Percentiles rank a stretch among this genome's conserved stretches.
These are phyloP conservation scores for Sebastes hubbsi DNA, from an alignment of 2,797 vertebrate genomes.

Conservation along the genomic window DNA sequence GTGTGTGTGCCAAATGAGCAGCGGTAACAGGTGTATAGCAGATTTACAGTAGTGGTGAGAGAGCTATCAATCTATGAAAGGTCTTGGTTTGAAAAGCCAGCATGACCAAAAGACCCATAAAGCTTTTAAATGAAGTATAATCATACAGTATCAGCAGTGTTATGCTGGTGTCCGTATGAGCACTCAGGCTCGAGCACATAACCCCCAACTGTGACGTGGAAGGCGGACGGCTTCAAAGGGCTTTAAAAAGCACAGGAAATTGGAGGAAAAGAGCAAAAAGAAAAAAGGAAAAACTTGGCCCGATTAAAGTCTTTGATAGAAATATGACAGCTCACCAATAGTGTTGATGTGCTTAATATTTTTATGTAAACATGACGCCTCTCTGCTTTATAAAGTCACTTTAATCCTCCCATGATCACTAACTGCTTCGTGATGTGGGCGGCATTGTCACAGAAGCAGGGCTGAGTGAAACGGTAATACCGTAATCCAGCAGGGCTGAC, in stretches of 20 bases:
- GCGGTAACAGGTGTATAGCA: not conserved
- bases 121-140: slow-evolving; percentile 29
- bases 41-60: not conserved
- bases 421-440: slow-evolving; percentile 65
- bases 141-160: slow-evolving; percentile 14
- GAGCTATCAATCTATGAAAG: slow-evolving; percentile 19
- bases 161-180: slow-evolving; percentile 17
- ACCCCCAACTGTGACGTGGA: slow-evolving; percentile 8
- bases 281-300: not conserved
- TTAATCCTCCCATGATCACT: slow-evolving; percentile 76
- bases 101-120: slow-evolving; percentile 20
- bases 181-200: slow-evolving; percentile 17
- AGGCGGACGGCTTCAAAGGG: slow-evolving; percentile 6
- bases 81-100: slow-evolving; percentile 33
- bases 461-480: slow-evolving; percentile 66
- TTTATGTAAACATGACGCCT: slow-evolving; percentile 49
- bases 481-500: slow-evolving; percentile 78
- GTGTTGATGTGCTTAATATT: slow-evolving; percentile 38
- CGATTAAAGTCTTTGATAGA: slow-evolving; percentile 26
- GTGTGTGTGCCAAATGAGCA: not conserved
- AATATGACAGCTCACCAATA: slow-evolving; percentile 23
- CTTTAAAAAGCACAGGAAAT: not conserved
- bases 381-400: slow-evolving; percentile 45
- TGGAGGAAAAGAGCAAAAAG: not conserved
- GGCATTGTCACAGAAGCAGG: slow-evolving; percentile 63